Evolutionary conservation across 2,888 invertebrate genomes (phyloP).

Genomic region (Drosophila histrio): DNA sequence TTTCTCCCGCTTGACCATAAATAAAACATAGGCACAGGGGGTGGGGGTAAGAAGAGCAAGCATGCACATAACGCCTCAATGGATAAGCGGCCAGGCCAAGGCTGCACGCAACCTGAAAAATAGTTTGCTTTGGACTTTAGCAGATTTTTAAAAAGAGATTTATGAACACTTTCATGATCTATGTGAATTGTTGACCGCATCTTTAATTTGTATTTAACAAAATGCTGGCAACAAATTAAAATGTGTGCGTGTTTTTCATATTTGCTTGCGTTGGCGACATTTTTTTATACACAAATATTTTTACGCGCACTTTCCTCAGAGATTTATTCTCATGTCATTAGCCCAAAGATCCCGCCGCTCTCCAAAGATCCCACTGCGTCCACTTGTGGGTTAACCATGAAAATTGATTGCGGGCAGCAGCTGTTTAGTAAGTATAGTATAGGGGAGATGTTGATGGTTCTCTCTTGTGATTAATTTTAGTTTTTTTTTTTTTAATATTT

Average conservation of each 20-base stretch:
- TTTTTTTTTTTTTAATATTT: slow-evolving; percentile 14
- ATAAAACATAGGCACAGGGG: slow-evolving; percentile 3
- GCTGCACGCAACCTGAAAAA: slow-evolving; percentile 25
- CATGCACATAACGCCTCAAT: slow-evolving; percentile 9
- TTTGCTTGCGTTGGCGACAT: slow-evolving; percentile 46
- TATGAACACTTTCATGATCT: slow-evolving; percentile 44
- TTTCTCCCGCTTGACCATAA: slow-evolving; percentile 26
- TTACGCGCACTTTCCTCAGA: slow-evolving; percentile 41
- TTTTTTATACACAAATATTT: slow-evolving; percentile 23
- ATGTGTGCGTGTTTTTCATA: slow-evolving; percentile 56
- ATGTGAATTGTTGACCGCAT: slow-evolving; percentile 42
- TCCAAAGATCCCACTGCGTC: slow-evolving; percentile 29
- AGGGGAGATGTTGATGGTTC: slow-evolving; percentile 12
- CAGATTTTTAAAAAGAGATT: slow-evolving; percentile 33
- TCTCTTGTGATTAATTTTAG: slow-evolving; percentile 3
- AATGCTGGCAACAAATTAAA: slow-evolving; percentile 55
- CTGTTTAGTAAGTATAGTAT: slow-evolving; percentile 52
- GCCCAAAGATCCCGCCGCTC: slow-evolving; percentile 45
- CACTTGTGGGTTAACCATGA: slow-evolving; percentile 71
- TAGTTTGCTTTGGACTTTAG: slow-evolving; percentile 27
- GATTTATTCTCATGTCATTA: slow-evolving; percentile 33
- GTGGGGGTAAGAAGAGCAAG: no score
- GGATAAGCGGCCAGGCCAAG: slow-evolving; percentile 46
- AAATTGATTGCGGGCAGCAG: slow-evolving; percentile 77
- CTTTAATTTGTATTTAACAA: slow-evolving; percentile 41